Evolutionary conservation across 2,797 vertebrate genomes (phyloP).

Genomic region (Myripristis murdjan): DNA sequence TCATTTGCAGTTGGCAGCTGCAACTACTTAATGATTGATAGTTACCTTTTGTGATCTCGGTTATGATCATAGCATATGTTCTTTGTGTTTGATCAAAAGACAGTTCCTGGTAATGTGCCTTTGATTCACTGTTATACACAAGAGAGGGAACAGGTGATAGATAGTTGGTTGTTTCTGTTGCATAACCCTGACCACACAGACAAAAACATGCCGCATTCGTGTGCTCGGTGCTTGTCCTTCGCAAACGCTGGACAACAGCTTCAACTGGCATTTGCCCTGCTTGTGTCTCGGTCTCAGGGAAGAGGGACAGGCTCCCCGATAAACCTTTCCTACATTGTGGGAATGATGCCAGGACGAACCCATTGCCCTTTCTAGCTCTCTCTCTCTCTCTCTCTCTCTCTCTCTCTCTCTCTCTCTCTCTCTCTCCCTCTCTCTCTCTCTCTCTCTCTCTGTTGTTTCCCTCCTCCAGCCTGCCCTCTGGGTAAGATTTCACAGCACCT

Average conservation of each 20-base stretch:
- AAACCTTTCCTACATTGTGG: constrained; percentile 73
- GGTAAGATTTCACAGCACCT: constrained; percentile 81
- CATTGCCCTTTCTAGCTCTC: constrained; percentile 66
- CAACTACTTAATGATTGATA: too few species aligned
- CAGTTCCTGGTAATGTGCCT: too few species aligned
- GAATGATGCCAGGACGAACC: constrained; percentile 82
- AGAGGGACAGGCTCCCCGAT: constrained; percentile 9
- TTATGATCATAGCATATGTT: too few species aligned
- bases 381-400: constrained; percentile 18
- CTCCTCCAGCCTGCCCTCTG: constrained; percentile 30
- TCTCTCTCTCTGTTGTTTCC: not conserved
- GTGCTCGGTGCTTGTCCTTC: constrained; percentile 30
- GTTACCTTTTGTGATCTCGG: too few species aligned
- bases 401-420: constrained; percentile 9
- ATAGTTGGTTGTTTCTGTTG: too few species aligned
- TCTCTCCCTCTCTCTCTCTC: constrained; percentile 19
- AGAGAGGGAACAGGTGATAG: too few species aligned
- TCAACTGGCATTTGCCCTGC: constrained; percentile 24
- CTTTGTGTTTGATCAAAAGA: too few species aligned
- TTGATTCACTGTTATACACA: too few species aligned
- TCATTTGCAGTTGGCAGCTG: too few species aligned
- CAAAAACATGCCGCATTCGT: constrained; percentile 15
- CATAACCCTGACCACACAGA: not conserved
- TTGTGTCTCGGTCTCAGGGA: constrained; percentile 20
- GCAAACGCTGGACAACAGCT: constrained; percentile 26